A percentile compares a stretch with the other conserved stretches of the same genome.
Conservation (phyloP, 2,797 vertebrate species). For the Sebastes miniatus region DNA sequence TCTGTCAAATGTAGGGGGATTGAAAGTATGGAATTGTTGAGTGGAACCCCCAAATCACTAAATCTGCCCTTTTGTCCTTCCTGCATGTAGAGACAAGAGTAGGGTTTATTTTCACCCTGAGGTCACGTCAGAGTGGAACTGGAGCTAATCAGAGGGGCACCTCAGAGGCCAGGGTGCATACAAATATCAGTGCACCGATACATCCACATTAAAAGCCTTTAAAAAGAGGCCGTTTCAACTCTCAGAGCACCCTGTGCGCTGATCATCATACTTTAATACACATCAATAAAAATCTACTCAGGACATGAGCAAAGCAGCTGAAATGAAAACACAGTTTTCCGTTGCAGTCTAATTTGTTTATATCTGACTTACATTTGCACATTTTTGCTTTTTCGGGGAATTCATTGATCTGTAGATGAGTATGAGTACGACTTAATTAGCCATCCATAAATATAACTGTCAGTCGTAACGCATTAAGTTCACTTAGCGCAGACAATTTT, state of each 20-base stretch:
- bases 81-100: neutral
- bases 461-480: constrained; percentile 49
- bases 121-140: neutral
- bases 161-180: neutral
- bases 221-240: neutral
- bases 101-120: neutral
- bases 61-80: neutral
- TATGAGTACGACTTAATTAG: constrained; percentile 46
- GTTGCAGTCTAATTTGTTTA: neutral
- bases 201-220: neutral
- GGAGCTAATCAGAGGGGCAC: neutral
- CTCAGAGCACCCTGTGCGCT: neutral
- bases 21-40: neutral
- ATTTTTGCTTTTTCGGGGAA: neutral
- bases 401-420: constrained; percentile 19
- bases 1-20: neutral
- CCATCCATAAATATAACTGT: constrained; percentile 33
- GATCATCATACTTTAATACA: neutral
- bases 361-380: neutral
- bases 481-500: constrained; percentile 34
- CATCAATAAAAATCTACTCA: neutral
- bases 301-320: neutral
- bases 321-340: neutral
- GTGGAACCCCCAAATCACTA: neutral
- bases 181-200: neutral